Conservation (phyloP, 1,140 invertebrate species). For the Aphis gossypii region DNA sequence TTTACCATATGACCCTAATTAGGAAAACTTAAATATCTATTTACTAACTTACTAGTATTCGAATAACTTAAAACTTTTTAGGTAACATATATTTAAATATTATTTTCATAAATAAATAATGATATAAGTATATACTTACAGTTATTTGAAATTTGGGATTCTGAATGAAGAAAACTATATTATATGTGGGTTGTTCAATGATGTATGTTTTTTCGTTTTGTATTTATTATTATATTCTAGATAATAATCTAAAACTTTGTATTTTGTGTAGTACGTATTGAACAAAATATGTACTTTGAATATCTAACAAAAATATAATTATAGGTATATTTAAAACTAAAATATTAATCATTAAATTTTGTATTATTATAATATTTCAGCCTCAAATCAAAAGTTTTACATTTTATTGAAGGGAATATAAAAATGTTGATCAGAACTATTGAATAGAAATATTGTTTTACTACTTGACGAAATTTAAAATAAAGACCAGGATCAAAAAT, state of each 20-base stretch:
- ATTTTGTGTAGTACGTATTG: background rate
- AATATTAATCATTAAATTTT: background rate
- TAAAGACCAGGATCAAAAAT: background rate
- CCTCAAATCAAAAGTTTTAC: too few relatives aligned
- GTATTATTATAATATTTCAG: too few relatives aligned
- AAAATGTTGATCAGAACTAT: background rate
- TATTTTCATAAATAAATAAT: background rate
- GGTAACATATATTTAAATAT: background rate
- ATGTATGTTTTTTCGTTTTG: background rate
- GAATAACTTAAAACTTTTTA: background rate
- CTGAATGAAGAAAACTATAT: background rate
- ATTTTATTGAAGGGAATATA: background rate
- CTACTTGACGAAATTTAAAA: background rate
- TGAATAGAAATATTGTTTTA: background rate
- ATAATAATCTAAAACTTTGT: background rate
- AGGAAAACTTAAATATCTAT: background rate
- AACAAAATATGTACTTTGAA: background rate
- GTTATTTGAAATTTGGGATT: background rate
- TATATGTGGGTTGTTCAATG: background rate
- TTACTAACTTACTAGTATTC: background rate
- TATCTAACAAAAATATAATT: background rate
- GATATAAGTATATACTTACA: background rate
- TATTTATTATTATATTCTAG: background rate
- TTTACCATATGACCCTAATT: constrained; percentile 10
- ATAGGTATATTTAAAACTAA: background rate